These are phyloP conservation scores for Drosophila teissieri DNA, from an alignment of 1,140 invertebrate species.

Conservation along the genomic window DNA sequence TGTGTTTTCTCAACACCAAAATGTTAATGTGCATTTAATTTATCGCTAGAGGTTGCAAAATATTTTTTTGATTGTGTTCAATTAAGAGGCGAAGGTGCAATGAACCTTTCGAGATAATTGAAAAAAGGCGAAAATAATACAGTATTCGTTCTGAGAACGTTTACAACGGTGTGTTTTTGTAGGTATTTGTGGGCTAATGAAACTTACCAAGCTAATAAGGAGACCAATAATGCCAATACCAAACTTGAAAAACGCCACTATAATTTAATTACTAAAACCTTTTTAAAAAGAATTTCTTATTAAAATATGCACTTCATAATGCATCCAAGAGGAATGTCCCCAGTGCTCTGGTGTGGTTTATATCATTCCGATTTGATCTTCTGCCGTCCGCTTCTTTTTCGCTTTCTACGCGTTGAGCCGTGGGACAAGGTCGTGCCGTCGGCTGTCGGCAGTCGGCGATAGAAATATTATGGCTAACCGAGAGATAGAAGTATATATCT, in stretches of 20 bases:
- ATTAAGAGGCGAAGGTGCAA: conserved; percentile 46
- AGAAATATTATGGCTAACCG: conserved; percentile 76
- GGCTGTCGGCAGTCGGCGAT: conserved; percentile 50
- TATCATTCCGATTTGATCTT: conserved; percentile 42
- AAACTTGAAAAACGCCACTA: no score
- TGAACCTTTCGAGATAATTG: conserved; percentile 44
- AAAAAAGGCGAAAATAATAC: background rate
- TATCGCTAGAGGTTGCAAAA: conserved; percentile 43
- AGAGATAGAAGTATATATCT: conserved; percentile 71
- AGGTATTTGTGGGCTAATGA: no score
- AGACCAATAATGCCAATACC: no score
- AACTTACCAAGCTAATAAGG: no score
- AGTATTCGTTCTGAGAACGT: no score
- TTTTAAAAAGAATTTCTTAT: background rate
- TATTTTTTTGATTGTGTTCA: conserved; percentile 42
- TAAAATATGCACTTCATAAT: conserved; percentile 4
- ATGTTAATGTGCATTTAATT: conserved; percentile 74
- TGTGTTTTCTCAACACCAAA: conserved; percentile 68
- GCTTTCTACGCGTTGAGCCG: conserved; percentile 73
- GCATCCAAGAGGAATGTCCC: background rate
- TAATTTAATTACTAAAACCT: background rate
- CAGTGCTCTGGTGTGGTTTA: conserved; percentile 23
- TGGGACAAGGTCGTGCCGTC: conserved; percentile 74
- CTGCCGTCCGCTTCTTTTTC: conserved; percentile 49
- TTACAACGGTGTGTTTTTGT: no score